phyloP scores from a whole-genome alignment of 2,113 vertebrate genomes.

The Rhinogobius similis region DNA sequence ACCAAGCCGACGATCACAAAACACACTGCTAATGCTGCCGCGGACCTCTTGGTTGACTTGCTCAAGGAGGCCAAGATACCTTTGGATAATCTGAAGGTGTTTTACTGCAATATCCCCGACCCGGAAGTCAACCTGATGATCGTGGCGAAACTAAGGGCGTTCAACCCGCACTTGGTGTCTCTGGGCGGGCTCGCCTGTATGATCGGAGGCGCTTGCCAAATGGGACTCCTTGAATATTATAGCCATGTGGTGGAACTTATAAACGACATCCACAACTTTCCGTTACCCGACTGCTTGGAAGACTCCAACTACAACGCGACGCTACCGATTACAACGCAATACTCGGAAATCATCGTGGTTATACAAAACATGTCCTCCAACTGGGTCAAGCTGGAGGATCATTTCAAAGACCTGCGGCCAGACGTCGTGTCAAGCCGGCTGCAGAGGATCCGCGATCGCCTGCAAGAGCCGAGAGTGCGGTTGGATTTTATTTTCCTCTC shows the following conservation, averaged over 20 bases:
- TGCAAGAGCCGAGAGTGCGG: conserved; percentile 45
- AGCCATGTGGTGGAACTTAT: conserved; percentile 52
- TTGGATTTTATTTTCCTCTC: conserved; percentile 67
- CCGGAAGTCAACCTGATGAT: conserved; percentile 2
- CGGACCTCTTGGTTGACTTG: conserved; percentile 19
- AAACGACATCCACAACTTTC: conserved; percentile 52
- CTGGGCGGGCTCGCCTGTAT: conserved; percentile 61
- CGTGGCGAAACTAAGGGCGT: conserved; percentile 28
- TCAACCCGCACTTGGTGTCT: conserved; percentile 50
- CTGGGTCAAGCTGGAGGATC: conserved; percentile 61
- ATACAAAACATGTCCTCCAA: conserved; percentile 53
- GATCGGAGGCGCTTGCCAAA: conserved; percentile 49
- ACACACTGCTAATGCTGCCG: background rate
- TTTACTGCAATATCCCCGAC: conserved; percentile 60
- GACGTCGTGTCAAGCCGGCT: background rate
- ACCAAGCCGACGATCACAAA: background rate
- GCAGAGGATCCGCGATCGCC: background rate
- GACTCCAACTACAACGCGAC: background rate
- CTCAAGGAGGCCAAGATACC: conserved; percentile 43
- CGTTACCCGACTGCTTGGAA: conserved; percentile 33
- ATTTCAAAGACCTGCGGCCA: conserved; percentile 44
- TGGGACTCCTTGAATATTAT: conserved; percentile 49
- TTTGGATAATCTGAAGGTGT: conserved; percentile 49
- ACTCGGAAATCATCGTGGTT: conserved; percentile 28
- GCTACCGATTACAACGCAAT: conserved; percentile 21